Conservation (phyloP, 2,888 invertebrate species). For the Phanerotoma sp. region DNA sequence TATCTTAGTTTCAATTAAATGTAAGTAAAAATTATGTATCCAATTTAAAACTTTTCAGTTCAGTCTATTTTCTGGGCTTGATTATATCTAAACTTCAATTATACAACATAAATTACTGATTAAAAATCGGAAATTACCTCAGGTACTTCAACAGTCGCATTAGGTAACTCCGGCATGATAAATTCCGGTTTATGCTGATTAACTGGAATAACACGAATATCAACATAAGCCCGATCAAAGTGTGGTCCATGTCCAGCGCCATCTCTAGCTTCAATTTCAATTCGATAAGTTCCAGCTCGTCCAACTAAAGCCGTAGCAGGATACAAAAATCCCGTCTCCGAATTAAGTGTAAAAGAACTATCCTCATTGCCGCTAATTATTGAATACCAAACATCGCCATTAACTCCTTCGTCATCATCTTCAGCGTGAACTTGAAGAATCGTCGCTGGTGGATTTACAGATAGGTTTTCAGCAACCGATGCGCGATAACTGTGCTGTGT, state of each 20-base stretch:
- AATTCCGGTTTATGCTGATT: conserved; percentile 83
- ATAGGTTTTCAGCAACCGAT: conserved; percentile 81
- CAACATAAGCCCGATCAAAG: conserved; percentile 70
- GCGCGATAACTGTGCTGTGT: conserved; percentile 74
- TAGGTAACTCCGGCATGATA: conserved; percentile 72
- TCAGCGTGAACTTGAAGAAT: conserved; percentile 71
- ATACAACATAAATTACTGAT: background rate
- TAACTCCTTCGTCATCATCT: conserved; percentile 77
- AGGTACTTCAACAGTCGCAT: conserved; percentile 77
- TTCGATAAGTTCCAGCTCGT: conserved; percentile 62
- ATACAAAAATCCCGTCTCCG: conserved; percentile 78
- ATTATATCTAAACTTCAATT: background rate
- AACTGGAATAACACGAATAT: conserved; percentile 75
- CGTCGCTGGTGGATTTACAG: conserved; percentile 77
- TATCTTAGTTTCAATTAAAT: no score
- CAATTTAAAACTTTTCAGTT: no score
- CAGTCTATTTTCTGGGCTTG: no score
- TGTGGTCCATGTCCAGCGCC: conserved; percentile 68
- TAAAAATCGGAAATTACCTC: conserved; percentile 63
- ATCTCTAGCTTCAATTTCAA: conserved; percentile 78
- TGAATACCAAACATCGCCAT: conserved; percentile 74
- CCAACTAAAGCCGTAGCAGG: conserved; percentile 73
- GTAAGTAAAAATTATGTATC: no score
- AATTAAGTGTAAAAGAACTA: conserved; percentile 73
- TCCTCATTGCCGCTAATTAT: conserved; percentile 71